Evolutionary conservation across 2,113 vertebrate species (phyloP), one percentile per base, ranked within the genome.

Genomic region (Saimiri boliviensis): DNA sequence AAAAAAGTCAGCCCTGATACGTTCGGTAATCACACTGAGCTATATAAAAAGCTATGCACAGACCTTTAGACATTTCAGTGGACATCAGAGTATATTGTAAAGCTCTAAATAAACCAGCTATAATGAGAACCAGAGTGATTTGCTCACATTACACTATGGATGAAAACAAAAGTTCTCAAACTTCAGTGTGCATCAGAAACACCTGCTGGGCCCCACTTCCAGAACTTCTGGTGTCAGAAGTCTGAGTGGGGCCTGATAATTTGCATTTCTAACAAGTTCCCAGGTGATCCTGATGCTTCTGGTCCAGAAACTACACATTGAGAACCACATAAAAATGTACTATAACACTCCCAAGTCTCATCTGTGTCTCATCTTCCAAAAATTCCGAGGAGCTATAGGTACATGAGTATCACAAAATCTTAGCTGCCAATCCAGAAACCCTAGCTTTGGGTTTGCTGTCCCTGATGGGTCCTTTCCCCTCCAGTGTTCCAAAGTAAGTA

Each of bases 101-200:
- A 94, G 32, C 19, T 52, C 32, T 76, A 68, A 81, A 27, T 73
- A 27, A 93, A 79, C 30, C 14, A 82, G 60, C 2, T 14, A 25
- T 35, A 40, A 60, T 16, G 82, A 88, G 54, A 70, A 70, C 45
- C 42, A 45, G 45, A 49, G 47, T 68, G 60, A 49, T 84, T 54
- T 90, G 54, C 87, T 86, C 11, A 47, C 77, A 71, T 80, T 95
- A 74, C 19, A 32, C 60, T 84, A 37, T 92, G 77, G 19, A 91
- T 95, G 66, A 56, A 94, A 52, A 45, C 42, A 92, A 94, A 90
- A 47, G 19, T 79, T 54, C 19, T 93, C 37, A 87, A 88, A 91
- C 58, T 91, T 91, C 58, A 85, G 27, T 45, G 9, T 79, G 54
- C 14, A 76, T 74, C 49, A 91, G 37, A 94, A 76, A 87, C 10